These are phyloP conservation scores for Macrobrachium nipponense DNA, from an alignment of 1,140 invertebrate genomes.

Conservation along the genomic window DNA sequence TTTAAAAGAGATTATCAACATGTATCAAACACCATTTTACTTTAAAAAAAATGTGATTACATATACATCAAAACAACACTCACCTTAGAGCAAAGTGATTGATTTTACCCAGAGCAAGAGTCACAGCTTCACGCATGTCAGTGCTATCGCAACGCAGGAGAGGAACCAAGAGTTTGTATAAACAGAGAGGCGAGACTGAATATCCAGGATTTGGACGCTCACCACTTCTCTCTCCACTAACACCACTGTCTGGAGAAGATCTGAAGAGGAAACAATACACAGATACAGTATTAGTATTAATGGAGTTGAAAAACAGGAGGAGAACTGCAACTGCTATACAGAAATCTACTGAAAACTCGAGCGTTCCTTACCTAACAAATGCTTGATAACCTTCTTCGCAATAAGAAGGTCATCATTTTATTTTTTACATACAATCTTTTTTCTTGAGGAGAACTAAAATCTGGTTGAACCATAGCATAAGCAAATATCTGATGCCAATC, in stretches of 20 bases:
- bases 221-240: conserved; percentile 32
- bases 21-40: no score
- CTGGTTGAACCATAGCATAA: no score
- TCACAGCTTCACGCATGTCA: conserved; percentile 93
- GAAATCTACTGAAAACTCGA: background rate
- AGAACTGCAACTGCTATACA: background rate
- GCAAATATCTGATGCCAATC: no score
- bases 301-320: background rate
- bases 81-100: conserved; percentile 93
- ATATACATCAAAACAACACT: background rate
- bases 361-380: no score
- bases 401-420: no score
- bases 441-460: no score
- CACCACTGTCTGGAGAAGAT: conserved; percentile 62
- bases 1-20: background rate
- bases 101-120: conserved; percentile 92
- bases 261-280: conserved; percentile 23
- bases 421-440: no score
- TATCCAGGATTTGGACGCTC: conserved; percentile 44
- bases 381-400: no score
- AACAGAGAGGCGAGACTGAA: conserved; percentile 78
- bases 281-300: background rate
- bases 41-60: no score
- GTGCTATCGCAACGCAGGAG: conserved; percentile 87
- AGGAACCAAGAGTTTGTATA: conserved; percentile 93